These are phyloP conservation scores for Clarias gariepinus DNA, from an alignment of 2,113 vertebrate species.

Conservation along the genomic window DNA sequence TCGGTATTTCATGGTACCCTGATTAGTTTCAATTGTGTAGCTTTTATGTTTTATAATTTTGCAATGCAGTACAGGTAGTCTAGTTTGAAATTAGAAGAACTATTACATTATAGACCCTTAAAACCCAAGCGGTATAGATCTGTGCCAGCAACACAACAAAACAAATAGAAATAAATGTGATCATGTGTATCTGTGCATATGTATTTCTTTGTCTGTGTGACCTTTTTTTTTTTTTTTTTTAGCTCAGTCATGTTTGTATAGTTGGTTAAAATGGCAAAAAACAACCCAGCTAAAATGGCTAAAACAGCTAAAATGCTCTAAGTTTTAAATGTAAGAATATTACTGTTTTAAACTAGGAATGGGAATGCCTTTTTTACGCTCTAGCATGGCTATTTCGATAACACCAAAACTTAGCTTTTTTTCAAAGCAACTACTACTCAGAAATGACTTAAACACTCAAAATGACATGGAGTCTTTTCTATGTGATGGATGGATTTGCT, in stretches of 20 bases:
- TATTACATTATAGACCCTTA: not conserved
- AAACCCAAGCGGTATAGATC: too few species aligned
- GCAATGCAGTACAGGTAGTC: not conserved
- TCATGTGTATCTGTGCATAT: too few species aligned
- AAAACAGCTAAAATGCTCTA: too few species aligned
- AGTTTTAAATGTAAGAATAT: not conserved
- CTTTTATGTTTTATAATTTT: not conserved
- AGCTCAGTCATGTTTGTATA: too few species aligned
- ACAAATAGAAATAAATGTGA: too few species aligned
- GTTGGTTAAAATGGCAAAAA: too few species aligned
- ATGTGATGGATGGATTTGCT: constrained; percentile 37
- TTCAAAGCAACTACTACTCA: not conserved
- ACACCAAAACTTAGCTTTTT: not conserved
- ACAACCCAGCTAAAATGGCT: too few species aligned
- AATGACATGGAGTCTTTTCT: constrained; percentile 31
- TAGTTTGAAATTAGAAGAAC: not conserved
- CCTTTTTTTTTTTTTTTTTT: too few species aligned
- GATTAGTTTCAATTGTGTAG: not conserved
- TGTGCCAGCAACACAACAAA: too few species aligned
- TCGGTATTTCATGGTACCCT: not conserved
- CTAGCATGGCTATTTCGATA: not conserved
- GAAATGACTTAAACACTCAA: constrained; percentile 19
- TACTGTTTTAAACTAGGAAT: not conserved
- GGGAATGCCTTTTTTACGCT: too few species aligned
- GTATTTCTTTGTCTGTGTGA: too few species aligned